These are phyloP conservation scores for Sebastes fasciatus DNA, from an alignment of 2,113 vertebrate genomes.

Conservation along the genomic window DNA sequence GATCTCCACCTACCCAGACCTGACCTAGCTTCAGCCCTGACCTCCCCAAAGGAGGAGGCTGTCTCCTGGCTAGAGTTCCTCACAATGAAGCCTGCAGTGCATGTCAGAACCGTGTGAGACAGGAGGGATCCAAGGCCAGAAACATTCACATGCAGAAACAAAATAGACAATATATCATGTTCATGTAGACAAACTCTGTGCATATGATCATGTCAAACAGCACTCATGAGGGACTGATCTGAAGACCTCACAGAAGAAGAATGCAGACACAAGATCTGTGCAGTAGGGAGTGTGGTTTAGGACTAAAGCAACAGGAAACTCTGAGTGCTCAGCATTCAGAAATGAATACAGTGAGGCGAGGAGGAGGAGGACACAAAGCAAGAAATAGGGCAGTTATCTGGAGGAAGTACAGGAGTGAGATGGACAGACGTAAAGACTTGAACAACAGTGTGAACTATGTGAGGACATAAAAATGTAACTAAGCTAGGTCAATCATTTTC, in stretches of 20 bases:
- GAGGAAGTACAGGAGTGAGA: conserved; percentile 15
- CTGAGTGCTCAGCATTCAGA: conserved; percentile 44
- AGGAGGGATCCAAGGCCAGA: conserved; percentile 31
- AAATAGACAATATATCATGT: conserved; percentile 68
- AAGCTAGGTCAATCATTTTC: background rate
- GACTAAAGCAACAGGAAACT: conserved; percentile 66
- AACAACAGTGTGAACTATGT: conserved; percentile 14
- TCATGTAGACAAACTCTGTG: conserved; percentile 65
- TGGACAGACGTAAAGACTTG: conserved; percentile 1
- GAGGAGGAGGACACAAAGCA: conserved; percentile 61
- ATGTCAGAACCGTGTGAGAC: conserved; percentile 44
- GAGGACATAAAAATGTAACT: conserved; percentile 1
- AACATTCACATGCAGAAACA: conserved; percentile 52
- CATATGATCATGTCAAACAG: conserved; percentile 75
- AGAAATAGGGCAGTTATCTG: conserved; percentile 43
- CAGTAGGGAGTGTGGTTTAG: conserved; percentile 73
- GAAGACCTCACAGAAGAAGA: conserved; percentile 82
- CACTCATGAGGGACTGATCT: conserved; percentile 72
- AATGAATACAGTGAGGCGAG: conserved; percentile 22
- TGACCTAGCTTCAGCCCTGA: conserved; percentile 67
- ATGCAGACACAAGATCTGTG: conserved; percentile 78
- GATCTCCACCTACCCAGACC: conserved; percentile 74
- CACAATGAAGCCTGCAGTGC: conserved; percentile 41
- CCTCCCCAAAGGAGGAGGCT: conserved; percentile 56
- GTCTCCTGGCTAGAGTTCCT: conserved; percentile 55